Evolutionary conservation across 2,797 vertebrate species (phyloP).

Genomic region (Euphonia xanthogaster): DNA sequence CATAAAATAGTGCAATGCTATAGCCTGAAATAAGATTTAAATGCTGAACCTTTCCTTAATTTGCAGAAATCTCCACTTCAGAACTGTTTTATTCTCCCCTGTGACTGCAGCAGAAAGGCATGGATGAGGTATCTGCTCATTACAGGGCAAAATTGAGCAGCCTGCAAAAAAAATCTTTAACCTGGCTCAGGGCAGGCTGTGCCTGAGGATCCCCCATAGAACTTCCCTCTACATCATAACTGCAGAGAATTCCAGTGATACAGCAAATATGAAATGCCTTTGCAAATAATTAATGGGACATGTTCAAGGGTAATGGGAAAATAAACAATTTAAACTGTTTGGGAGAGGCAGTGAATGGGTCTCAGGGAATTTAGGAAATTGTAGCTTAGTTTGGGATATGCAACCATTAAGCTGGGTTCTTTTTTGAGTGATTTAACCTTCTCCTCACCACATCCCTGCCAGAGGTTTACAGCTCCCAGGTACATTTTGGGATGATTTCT

Average conservation of each 20-base stretch:
- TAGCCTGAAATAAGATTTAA: neutral
- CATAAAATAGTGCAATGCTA: neutral
- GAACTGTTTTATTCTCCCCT: neutral
- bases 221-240: neutral
- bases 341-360: neutral
- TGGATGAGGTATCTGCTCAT: neutral
- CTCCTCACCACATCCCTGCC: neutral
- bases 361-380: neutral
- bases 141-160: neutral
- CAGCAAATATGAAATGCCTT: neutral
- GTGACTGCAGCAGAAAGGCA: neutral
- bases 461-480: neutral
- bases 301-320: constrained; percentile 1
- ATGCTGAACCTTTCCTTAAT: neutral
- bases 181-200: neutral
- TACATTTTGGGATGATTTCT: neutral
- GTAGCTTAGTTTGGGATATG: neutral
- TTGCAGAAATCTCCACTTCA: neutral
- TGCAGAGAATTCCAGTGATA: neutral
- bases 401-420: neutral
- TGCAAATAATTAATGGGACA: neutral
- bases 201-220: neutral
- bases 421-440: neutral
- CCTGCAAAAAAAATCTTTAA: neutral
- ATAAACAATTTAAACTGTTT: constrained; percentile 1